Percentiles rank a stretch among this genome's conserved stretches.
Evolutionary conservation across 2,113 vertebrate species (phyloP).

Genomic region (Scophthalmus maximus): DNA sequence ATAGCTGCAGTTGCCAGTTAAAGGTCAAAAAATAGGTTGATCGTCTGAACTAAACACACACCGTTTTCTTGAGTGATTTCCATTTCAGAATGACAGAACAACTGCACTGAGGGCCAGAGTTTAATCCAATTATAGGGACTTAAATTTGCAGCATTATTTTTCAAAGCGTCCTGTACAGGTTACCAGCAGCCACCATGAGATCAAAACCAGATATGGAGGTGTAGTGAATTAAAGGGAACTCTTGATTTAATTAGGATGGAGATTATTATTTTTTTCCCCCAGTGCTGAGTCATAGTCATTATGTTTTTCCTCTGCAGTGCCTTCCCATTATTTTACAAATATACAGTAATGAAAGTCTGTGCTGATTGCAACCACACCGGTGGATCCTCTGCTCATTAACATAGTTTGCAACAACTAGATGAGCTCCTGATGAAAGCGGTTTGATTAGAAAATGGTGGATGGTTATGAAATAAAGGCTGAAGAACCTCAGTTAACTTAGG

Average conservation of each 20-base stretch:
- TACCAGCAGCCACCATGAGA: conserved; percentile 50
- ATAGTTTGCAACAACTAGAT: conserved; percentile 69
- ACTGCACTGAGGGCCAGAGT: conserved; percentile 38
- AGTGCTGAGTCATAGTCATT: conserved; percentile 59
- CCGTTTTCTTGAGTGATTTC: conserved; percentile 54
- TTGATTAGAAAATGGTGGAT: conserved; percentile 71
- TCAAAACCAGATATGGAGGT: conserved; percentile 75
- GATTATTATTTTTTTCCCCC: conserved; percentile 22
- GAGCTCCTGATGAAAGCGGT: conserved; percentile 71
- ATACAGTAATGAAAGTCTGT: conserved; percentile 69
- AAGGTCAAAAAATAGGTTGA: conserved; percentile 34
- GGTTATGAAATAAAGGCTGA: conserved; percentile 46
- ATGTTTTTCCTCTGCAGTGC: conserved; percentile 51
- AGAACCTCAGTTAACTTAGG: conserved; percentile 44
- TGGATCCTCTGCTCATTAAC: conserved; percentile 69
- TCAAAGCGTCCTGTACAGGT: conserved; percentile 46
- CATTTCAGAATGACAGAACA: conserved; percentile 51
- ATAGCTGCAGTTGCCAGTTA: conserved; percentile 25
- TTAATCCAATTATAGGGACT: conserved; percentile 63
- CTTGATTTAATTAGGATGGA: conserved; percentile 77
- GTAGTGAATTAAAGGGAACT: conserved; percentile 66
- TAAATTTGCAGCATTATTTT: conserved; percentile 52
- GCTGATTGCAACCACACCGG: conserved; percentile 68
- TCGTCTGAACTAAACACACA: conserved; percentile 41
- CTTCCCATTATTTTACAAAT: conserved; percentile 57